Evolutionary conservation across 2,797 vertebrate species (phyloP), one percentile per base, ranked within the genome.

Genomic region (Vireo griseus): DNA sequence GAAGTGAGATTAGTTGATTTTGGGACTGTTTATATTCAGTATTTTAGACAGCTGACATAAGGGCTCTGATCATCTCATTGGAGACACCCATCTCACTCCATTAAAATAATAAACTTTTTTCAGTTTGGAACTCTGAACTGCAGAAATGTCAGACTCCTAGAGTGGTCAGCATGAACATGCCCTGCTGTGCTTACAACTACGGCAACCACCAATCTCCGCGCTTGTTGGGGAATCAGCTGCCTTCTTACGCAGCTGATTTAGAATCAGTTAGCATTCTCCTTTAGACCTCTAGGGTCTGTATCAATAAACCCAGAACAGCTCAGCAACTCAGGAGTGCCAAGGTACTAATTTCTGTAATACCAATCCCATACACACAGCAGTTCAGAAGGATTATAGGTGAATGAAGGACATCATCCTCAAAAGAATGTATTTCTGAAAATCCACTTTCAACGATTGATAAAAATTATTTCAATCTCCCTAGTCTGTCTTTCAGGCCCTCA

Each of bases 1-100:
- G 82, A 95, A 96, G 57, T 4, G 11, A 91, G 79, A 93, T 79
- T 88, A 93, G 65, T 65, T 88, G 45, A 84, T 50, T 88, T 88
- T 33, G 79, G 29, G 50, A 44, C 31, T 74, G 77, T 75, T 96
- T 92, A 94, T 21, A 54, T n/a, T 39, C 71, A 4, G 39, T 83
- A 90, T 86, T 92, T 86, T 76, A 71, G 39, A 86, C 22, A 68
- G 61, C 44, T 71, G 57, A 80, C 29, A 10, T 33, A 47, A 69
- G 25, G 62, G 37, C 29, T 62, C 55, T 52, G 15, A 79, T 50
- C 35, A 45, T 44, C n/a, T 81, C n/a, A 28, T 0, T 79, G 59
- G 40, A 91, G n/a, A 55, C 11, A 75, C 42, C 45, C 11, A 39
- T 39, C 47, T 62, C 37, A 47, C 11, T 78, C 42, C 45, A 57